Evolutionary conservation across 2,797 vertebrate species (phyloP).

Genomic region (Adrianichthys oophorus): DNA sequence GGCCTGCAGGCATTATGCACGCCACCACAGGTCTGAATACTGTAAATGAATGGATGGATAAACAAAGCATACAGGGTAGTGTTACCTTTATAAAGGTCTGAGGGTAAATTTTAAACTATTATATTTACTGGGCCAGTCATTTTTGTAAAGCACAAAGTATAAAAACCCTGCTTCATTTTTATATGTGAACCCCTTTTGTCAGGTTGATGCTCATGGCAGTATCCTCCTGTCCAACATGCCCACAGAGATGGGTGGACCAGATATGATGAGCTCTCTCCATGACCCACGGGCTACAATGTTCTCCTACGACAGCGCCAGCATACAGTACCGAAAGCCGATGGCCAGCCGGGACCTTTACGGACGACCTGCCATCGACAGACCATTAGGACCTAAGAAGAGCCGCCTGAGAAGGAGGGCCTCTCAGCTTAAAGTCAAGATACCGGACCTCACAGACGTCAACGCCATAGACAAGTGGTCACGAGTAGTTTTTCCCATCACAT

Average conservation of each 20-base stretch:
- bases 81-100: too few species aligned
- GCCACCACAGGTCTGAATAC: too few species aligned
- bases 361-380: constrained; percentile 79
- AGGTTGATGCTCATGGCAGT: constrained; percentile 90
- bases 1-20: too few species aligned
- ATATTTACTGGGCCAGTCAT: too few species aligned
- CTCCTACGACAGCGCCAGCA: constrained; percentile 85
- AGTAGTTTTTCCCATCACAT: constrained; percentile 90
- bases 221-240: constrained; percentile 87
- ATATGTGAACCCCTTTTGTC: constrained; percentile 3
- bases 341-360: constrained; percentile 84
- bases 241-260: constrained; percentile 81
- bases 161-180: too few species aligned
- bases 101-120: too few species aligned
- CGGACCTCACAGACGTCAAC: constrained; percentile 93
- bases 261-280: constrained; percentile 75
- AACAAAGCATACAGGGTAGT: too few species aligned
- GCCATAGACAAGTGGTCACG: constrained; percentile 97
- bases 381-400: constrained; percentile 82
- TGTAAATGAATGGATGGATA: too few species aligned
- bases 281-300: constrained; percentile 83
- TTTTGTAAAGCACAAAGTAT: too few species aligned
- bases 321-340: constrained; percentile 88
- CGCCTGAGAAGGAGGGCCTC: constrained; percentile 86
- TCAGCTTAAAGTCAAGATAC: constrained; percentile 95